Percentiles rank a stretch among this genome's conserved stretches.
Conservation (phyloP, 2,113 vertebrate species). For the Nerophis lumbriciformis region DNA sequence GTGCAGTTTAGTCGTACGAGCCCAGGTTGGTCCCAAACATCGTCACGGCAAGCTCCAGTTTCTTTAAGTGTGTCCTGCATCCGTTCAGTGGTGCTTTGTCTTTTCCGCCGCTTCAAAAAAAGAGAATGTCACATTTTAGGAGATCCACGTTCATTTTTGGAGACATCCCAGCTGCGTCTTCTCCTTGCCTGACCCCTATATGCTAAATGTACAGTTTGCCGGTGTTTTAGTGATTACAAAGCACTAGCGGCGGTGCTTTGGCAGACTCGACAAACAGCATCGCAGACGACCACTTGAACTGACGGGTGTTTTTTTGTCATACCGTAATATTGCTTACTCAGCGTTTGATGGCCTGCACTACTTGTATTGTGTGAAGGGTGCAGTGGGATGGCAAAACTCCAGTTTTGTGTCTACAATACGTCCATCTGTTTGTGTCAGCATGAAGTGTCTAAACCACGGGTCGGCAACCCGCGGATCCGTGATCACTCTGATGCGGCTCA, state of each 20-base stretch:
- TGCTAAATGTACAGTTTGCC: slow-evolving; percentile 17
- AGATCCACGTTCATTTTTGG: background rate
- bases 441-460: background rate
- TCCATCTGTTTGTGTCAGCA: background rate
- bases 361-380: slow-evolving; percentile 23
- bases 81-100: background rate
- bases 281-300: slow-evolving; percentile 13
- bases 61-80: background rate
- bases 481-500: too few species aligned
- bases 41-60: background rate
- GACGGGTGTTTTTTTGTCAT: background rate
- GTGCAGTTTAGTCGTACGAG: background rate
- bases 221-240: slow-evolving; percentile 25
- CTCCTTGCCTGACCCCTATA: slow-evolving; percentile 13
- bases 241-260: background rate
- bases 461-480: too few species aligned
- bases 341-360: slow-evolving; percentile 19
- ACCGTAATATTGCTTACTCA: slow-evolving; percentile 28
- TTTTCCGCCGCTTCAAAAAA: background rate
- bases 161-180: slow-evolving; percentile 17
- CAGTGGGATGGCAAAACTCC: background rate
- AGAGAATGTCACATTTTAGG: background rate
- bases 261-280: slow-evolving; percentile 21
- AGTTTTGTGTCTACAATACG: background rate
- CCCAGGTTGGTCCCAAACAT: background rate